These are phyloP conservation scores for Ommatoiulus sabulosus DNA, from an alignment of 2,888 invertebrate species.

Conservation along the genomic window DNA sequence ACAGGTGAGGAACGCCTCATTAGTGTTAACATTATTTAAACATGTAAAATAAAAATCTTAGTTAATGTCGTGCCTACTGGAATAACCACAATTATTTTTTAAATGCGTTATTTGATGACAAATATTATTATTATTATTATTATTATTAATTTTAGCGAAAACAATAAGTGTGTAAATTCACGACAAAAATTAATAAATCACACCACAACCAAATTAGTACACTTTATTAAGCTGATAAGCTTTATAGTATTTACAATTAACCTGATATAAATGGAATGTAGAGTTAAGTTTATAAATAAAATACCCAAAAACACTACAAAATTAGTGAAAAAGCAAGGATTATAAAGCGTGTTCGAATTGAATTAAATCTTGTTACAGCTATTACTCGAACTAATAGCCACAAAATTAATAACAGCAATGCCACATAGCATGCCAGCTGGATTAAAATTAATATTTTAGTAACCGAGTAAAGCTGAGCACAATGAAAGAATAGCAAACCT, in stretches of 20 bases:
- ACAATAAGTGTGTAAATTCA: not conserved
- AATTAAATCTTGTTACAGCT: not conserved
- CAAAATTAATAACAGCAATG: slow-evolving; percentile 29
- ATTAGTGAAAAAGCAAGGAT: not conserved
- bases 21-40: slow-evolving; percentile 12
- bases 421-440: not conserved
- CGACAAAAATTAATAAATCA: not conserved
- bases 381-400: not conserved
- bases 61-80: not conserved
- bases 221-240: not conserved
- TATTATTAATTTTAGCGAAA: not conserved
- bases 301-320: not conserved
- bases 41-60: not conserved
- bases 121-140: slow-evolving; percentile 18
- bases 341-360: not conserved
- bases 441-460: slow-evolving; percentile 46
- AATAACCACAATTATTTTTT: not conserved
- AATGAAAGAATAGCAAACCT: slow-evolving; percentile 54
- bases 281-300: not conserved
- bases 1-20: not conserved
- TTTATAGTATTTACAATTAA: not conserved
- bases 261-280: not conserved
- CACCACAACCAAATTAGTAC: slow-evolving; percentile 35
- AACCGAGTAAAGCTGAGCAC: slow-evolving; percentile 51
- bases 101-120: not conserved